A percentile compares a stretch with the other conserved stretches of the same genome.
These are phyloP conservation scores for Sarcophaga rosellei DNA, from an alignment of 2,888 invertebrate genomes.

Conservation along the genomic window DNA sequence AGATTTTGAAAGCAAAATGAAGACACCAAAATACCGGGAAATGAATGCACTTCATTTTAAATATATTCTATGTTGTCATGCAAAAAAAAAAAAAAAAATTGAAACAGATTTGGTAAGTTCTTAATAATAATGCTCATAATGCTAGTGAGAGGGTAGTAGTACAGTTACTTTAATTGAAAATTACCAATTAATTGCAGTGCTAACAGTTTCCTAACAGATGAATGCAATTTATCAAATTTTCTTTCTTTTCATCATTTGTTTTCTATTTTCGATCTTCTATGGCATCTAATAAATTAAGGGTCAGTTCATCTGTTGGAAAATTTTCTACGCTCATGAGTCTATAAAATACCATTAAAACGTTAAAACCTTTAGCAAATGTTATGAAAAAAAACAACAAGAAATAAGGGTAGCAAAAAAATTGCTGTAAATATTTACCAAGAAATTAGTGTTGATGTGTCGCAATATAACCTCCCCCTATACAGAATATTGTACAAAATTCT, in stretches of 20 bases:
- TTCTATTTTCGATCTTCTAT: not conserved
- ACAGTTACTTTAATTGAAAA: conserved; percentile 52
- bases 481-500: too few relatives aligned
- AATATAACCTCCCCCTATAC: conserved; percentile 34
- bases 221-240: conserved; percentile 68
- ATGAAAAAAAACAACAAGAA: conserved; percentile 5
- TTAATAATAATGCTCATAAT: not conserved
- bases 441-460: conserved; percentile 62
- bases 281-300: not conserved
- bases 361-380: conserved; percentile 34
- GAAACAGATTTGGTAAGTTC: conserved; percentile 29
- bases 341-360: conserved; percentile 54
- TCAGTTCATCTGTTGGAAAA: conserved; percentile 28
- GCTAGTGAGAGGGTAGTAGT: not conserved
- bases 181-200: conserved; percentile 58
- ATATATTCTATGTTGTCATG: conserved; percentile 24
- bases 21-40: conserved; percentile 35
- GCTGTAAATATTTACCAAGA: conserved; percentile 45
- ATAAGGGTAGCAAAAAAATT: conserved; percentile 52
- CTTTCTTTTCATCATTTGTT: not conserved
- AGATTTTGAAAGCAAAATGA: not conserved
- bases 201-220: conserved; percentile 63
- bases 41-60: conserved; percentile 56
- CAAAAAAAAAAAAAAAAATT: not conserved
- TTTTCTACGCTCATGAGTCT: conserved; percentile 54